Conservation (phyloP, 2,888 invertebrate genomes). For the Volucella inanis region DNA sequence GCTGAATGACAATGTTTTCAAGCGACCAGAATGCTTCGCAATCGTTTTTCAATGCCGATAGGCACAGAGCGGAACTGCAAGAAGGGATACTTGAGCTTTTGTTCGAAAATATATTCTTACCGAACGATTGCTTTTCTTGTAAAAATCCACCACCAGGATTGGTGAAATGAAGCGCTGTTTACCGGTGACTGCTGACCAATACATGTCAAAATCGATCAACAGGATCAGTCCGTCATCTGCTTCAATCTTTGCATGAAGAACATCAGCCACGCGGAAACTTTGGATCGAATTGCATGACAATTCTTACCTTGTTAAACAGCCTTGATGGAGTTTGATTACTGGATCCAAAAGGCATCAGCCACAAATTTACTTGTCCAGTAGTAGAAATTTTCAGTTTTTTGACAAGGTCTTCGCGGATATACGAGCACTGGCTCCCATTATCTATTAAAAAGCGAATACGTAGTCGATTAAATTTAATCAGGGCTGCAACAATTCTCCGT, state of each 20-base stretch:
- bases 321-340: background rate
- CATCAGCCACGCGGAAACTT: background rate
- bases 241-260: background rate
- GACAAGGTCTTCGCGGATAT: slow-evolving; percentile 7
- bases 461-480: background rate
- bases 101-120: too few species aligned
- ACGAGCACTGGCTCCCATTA: slow-evolving; percentile 10
- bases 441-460: background rate
- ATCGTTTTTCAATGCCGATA: too few species aligned
- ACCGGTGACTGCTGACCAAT: slow-evolving; percentile 4
- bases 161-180: background rate
- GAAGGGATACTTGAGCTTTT: too few species aligned
- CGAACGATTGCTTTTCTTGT: too few species aligned
- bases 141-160: background rate
- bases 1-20: too few species aligned
- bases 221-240: slow-evolving; percentile 8
- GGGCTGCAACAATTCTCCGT: background rate
- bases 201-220: background rate
- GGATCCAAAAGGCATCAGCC: slow-evolving; percentile 7
- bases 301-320: too few species aligned
- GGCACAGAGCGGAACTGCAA: too few species aligned
- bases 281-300: background rate
- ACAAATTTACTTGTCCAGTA: slow-evolving; percentile 2
- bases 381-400: slow-evolving; percentile 1
- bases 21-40: too few species aligned